Evolutionary conservation across 2,113 vertebrate genomes (phyloP), one percentile per base, ranked within the genome.

Genomic region (Suricata suricatta): DNA sequence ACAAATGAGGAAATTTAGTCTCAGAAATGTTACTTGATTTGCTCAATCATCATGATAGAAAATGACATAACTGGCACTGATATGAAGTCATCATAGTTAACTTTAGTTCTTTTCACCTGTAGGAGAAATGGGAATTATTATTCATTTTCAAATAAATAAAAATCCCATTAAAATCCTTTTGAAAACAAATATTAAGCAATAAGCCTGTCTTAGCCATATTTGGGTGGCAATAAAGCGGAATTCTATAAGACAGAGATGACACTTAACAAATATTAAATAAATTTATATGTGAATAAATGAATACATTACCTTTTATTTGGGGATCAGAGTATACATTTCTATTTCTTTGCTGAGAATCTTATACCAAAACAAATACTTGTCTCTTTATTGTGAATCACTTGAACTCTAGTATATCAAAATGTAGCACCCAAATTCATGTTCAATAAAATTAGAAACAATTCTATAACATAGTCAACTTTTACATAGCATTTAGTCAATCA

Each of bases 361-460:
- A 77, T 3, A 47, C 19, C 3, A 94, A 91, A 74, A 50, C 47
- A 84, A 60, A 85, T 72, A n/a, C 12, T 2, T n/a, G 31, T 80
- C 5, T 93, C 0, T 64, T 31, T 82, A 76, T 93, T 81, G 35
- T 74, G 10, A 57, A 77, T 41, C 72, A 88, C 38, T 88, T 82
- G 12, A 95, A 66, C 85, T 19, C 33, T 19, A 80, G 7, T 29
- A 44, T 54, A 63, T 1, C 83, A 87, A 89, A 96, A 68, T 76
- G 10, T 8, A 83, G 7, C 14, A 63, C 29, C 2, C 4, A 79
- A 89, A 63, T 85, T 92, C 41, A 96, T 25, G 81, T 0, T 79
- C 11, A 93, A 79, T 66, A 81, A 90, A 95, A 96, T 84, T 81
- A 83, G 57, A 35, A 77, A 74, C n/a, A 47, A 41, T 83, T 79